Conservation (phyloP, 1,140 invertebrate species). For the Megalonaias nervosa region DNA sequence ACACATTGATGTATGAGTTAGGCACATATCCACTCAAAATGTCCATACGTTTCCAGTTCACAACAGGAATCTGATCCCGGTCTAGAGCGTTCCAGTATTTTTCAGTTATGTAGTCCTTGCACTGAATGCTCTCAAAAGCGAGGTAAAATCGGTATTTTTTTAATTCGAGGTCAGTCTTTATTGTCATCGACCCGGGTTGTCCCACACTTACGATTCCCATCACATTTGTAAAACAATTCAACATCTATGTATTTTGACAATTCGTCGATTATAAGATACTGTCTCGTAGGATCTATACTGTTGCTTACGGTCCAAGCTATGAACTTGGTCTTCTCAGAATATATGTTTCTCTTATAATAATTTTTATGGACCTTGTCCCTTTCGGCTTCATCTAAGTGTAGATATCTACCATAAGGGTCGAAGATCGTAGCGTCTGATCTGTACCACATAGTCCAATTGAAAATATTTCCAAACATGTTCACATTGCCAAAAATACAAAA, state of each 20-base stretch:
- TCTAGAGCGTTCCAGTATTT: conserved; percentile 65
- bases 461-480: conserved; percentile 30
- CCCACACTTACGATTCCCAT: conserved; percentile 43
- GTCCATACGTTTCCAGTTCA: conserved; percentile 60
- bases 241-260: conserved; percentile 74
- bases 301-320: conserved; percentile 80
- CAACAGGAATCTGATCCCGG: conserved; percentile 58
- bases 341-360: too few relatives aligned
- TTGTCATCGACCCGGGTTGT: conserved; percentile 34
- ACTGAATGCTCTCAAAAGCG: conserved; percentile 69
- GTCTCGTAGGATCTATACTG: conserved; percentile 74
- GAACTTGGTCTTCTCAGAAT: too few relatives aligned
- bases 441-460: conserved; percentile 62
- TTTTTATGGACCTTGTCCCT: too few relatives aligned
- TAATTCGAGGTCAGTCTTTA: conserved; percentile 40
- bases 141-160: conserved; percentile 90
- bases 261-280: conserved; percentile 74
- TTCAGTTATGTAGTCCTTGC: conserved; percentile 69
- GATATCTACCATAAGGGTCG: too few relatives aligned
- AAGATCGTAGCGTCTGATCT: conserved; percentile 52
- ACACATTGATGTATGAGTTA: conserved; percentile 76
- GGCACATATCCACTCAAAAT: background rate
- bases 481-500: conserved; percentile 41
- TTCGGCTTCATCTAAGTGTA: too few relatives aligned
- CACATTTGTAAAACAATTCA: conserved; percentile 77